These are phyloP conservation scores for Phylloscopus trochiloides DNA, from an alignment of 2,113 vertebrate species.

Conservation along the genomic window DNA sequence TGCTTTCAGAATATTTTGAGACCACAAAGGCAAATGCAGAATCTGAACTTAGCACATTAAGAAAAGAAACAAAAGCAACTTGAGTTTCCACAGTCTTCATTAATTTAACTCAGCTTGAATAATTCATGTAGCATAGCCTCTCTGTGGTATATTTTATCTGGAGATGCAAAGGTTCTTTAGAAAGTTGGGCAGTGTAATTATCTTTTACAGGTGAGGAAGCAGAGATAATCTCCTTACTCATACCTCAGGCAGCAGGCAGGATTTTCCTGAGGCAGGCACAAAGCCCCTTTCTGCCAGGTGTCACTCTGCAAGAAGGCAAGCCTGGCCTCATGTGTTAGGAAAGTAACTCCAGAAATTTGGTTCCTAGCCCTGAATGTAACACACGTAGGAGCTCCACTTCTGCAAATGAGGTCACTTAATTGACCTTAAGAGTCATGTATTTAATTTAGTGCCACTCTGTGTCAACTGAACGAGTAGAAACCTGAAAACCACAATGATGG, in stretches of 20 bases:
- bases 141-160: conserved; percentile 17
- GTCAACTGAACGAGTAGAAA: not conserved
- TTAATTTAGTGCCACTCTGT: not conserved
- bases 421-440: not conserved
- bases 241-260: not conserved
- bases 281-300: not conserved
- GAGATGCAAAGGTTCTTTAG: not conserved
- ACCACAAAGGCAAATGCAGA: not conserved
- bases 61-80: conserved; percentile 35
- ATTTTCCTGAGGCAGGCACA: not conserved
- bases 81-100: conserved; percentile 27
- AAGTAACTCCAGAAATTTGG: not conserved
- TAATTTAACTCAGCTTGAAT: conserved; percentile 52
- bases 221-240: not conserved
- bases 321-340: rapidly evolving
- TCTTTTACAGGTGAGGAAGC: conserved; percentile 29
- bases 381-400: not conserved
- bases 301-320: not conserved
- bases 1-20: conserved; percentile 10
- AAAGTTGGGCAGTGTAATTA: conserved; percentile 14
- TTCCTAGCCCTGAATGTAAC: not conserved
- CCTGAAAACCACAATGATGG: not conserved
- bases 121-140: conserved; percentile 22
- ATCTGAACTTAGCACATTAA: not conserved
- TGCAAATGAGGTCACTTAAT: not conserved